Conservation (phyloP, 2,797 vertebrate genomes). For the Cynopterus sphinx region DNA sequence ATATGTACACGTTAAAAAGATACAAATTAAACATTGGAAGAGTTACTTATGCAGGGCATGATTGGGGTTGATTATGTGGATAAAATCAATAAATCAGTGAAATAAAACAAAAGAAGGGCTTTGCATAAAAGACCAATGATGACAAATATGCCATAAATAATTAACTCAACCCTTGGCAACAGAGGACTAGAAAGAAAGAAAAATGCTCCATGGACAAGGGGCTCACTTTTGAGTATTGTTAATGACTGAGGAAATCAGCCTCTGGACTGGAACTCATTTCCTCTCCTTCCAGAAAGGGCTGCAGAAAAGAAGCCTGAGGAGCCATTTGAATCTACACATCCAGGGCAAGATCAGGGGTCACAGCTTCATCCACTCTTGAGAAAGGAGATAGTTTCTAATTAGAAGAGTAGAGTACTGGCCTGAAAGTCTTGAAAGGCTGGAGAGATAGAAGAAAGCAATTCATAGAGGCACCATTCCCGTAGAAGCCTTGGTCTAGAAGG, state of each 20-base stretch:
- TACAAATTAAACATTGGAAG: neutral
- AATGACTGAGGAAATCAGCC: neutral
- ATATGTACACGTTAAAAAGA: neutral
- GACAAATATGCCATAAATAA: neutral
- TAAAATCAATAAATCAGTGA: neutral
- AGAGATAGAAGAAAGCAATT: neutral
- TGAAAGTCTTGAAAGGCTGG: neutral
- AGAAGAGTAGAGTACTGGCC: neutral
- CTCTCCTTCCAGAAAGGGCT: neutral
- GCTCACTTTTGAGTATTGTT: neutral
- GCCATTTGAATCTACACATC: neutral
- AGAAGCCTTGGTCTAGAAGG: neutral
- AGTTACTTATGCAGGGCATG: neutral
- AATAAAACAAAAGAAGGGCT: neutral
- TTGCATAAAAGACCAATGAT: neutral
- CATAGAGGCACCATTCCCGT: neutral
- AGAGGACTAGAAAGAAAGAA: neutral
- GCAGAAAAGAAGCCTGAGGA: neutral
- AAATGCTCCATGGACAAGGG: neutral
- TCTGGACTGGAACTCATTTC: neutral
- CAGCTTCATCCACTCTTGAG: neutral
- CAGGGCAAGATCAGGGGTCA: neutral
- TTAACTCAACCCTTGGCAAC: neutral
- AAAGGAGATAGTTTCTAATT: neutral
- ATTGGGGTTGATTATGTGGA: neutral